Evolutionary conservation across 2,797 vertebrate genomes (phyloP).

Genomic region (Lemur catta): DNA sequence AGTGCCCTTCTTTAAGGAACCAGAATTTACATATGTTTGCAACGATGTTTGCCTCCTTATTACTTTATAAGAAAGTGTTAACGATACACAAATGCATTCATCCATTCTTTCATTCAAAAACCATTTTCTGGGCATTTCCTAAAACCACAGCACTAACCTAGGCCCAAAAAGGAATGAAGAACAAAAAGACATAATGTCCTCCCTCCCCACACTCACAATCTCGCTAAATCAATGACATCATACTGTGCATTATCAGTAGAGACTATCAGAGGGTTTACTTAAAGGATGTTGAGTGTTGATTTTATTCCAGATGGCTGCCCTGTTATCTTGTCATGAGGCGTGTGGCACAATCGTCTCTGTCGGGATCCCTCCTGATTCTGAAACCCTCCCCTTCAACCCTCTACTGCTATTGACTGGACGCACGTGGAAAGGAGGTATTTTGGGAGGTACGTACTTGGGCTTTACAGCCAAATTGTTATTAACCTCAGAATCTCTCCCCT

Average conservation of each 20-base stretch:
- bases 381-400: constrained; percentile 76
- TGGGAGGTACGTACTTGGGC: constrained; percentile 80
- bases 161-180: not conserved
- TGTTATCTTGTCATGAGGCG: constrained; percentile 74
- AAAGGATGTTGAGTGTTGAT: not conserved
- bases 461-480: not conserved
- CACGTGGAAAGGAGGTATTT: constrained; percentile 83
- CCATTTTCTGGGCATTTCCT: not conserved
- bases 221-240: not conserved
- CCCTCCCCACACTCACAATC: not conserved
- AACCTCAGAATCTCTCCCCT: not conserved
- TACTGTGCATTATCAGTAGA: not conserved
- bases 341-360: constrained; percentile 81
- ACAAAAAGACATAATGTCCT: not conserved
- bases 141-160: not conserved
- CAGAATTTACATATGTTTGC: not conserved
- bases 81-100: not conserved
- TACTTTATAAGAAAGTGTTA: not conserved
- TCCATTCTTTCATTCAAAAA: not conserved
- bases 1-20: not conserved
- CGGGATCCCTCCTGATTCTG: constrained; percentile 76
- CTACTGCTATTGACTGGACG: constrained; percentile 82
- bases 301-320: constrained; percentile 76
- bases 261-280: not conserved
- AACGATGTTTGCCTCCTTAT: not conserved